A percentile compares a stretch with the other conserved stretches of the same genome.
phyloP scores from a whole-genome alignment of 2,113 vertebrate species.

The Xenopus borealis region DNA sequence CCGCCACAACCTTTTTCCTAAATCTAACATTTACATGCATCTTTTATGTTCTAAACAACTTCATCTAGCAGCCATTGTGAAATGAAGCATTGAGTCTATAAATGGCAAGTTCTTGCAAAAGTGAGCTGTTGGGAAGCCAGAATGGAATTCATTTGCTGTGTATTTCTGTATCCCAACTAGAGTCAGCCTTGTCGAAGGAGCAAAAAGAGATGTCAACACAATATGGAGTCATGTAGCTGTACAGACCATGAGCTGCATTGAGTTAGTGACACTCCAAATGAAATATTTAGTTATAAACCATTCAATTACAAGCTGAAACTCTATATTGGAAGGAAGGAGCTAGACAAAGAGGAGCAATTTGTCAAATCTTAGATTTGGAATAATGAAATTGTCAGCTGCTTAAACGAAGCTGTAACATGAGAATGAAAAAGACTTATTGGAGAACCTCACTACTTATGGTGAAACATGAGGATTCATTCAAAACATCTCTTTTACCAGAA shows the following conservation, averaged over 20 bases:
- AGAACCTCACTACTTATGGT: conserved; percentile 14
- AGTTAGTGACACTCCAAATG: conserved; percentile 2
- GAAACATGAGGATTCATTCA: conserved; percentile 34
- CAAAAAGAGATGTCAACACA: neutral
- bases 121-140: too few species aligned
- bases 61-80: too few species aligned
- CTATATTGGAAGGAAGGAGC: neutral
- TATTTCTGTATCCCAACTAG: neutral
- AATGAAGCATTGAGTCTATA: too few species aligned
- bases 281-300: conserved; percentile 5
- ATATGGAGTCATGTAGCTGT: neutral
- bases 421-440: conserved; percentile 32
- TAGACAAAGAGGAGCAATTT: conserved; percentile 15
- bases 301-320: neutral
- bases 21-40: too few species aligned
- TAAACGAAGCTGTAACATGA: conserved; percentile 29
- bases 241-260: neutral
- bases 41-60: too few species aligned
- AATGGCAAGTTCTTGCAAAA: too few species aligned
- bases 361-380: conserved; percentile 22
- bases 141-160: too few species aligned
- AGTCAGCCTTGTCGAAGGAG: neutral
- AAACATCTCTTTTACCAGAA: neutral
- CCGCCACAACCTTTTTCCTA: too few species aligned
- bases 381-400: conserved; percentile 39